Evolutionary conservation across 2,113 vertebrate species (phyloP), one percentile per base, ranked within the genome.

Genomic region (Xiphophorus maculatus): DNA sequence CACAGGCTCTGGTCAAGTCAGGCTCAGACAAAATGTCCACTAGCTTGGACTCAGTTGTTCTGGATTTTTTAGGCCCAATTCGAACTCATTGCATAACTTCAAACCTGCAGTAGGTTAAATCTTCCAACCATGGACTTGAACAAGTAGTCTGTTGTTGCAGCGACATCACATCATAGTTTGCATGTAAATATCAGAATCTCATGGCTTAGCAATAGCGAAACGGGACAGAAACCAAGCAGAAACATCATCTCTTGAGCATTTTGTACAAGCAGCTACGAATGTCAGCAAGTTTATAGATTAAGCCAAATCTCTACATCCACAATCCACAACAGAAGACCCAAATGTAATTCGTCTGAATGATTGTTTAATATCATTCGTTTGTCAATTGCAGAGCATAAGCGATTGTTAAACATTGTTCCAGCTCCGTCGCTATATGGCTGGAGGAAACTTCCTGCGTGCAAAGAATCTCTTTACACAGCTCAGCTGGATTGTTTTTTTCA

Each of bases 91-190:
- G 44, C 42, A 17, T 54, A 8, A 54, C 9, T 25, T 15, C 13
- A 68, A 27, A 66, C 60, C 17, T 42, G 70, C 68, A 58, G 80
- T 65, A 68, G 77, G 54, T 14, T 14, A 74, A 84, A 76, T 68
- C 70, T 51, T 44, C 42, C 30, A 66, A 62, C 60, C 51, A 25
- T 82, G 78, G 84, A 66, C 80, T 76, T 54, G 48, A 54, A 66
- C 42, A 65, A 75, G 73, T 75, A 69, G 58, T 67, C 69, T 68
- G 76, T 73, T 64, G 70, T 42, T 32, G 63, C 3, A 13, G 63
- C 54, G 72, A 66, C 74, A 12, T 81, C 30, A 67, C 28, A 30
- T 67, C 60, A 48, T 12, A 15, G 7, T 29, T 51, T 64, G 44
- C 71, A 54, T 25, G 0, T 3, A 75, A 66, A 66, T 48, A 51